These are phyloP conservation scores for Rhopilema esculentum DNA, from an alignment of 30 jellyfish, hydroid and myxozoan species.

Conservation along the genomic window DNA sequence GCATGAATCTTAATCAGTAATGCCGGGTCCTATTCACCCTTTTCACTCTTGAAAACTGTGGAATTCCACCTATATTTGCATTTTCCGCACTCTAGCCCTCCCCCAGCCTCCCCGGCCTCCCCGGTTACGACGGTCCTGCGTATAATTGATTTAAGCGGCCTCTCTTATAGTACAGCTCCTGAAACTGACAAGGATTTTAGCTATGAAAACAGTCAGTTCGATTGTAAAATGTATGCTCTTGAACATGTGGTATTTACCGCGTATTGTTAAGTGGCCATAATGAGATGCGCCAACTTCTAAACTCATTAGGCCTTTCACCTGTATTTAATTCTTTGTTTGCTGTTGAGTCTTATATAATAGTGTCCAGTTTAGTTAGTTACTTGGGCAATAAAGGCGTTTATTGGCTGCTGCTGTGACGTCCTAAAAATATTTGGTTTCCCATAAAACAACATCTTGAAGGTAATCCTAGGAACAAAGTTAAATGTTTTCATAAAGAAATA, in stretches of 20 bases:
- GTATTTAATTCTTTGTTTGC: neutral
- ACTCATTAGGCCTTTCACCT: constrained; percentile 12
- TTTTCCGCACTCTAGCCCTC: too few relatives aligned
- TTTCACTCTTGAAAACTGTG: too few relatives aligned
- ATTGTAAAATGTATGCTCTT: neutral
- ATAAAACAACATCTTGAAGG: neutral
- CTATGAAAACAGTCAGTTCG: neutral
- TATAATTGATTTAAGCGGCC: too few relatives aligned
- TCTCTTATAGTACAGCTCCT: neutral
- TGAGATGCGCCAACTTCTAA: neutral
- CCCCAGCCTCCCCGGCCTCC: too few relatives aligned
- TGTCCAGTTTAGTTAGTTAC: neutral
- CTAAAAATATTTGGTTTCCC: neutral
- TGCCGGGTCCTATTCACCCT: too few relatives aligned
- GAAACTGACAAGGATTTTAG: neutral
- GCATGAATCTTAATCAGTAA: too few relatives aligned
- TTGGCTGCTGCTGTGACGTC: neutral
- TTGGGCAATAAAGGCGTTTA: neutral
- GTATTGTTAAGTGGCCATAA: neutral
- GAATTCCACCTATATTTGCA: too few relatives aligned
- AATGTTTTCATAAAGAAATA: too few relatives aligned
- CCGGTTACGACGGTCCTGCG: too few relatives aligned
- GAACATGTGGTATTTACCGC: constrained; percentile 3
- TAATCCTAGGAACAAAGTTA: neutral
- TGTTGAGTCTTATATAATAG: neutral